phyloP scores from a whole-genome alignment of 2,797 vertebrate genomes.

The Halcyon badia region DNA sequence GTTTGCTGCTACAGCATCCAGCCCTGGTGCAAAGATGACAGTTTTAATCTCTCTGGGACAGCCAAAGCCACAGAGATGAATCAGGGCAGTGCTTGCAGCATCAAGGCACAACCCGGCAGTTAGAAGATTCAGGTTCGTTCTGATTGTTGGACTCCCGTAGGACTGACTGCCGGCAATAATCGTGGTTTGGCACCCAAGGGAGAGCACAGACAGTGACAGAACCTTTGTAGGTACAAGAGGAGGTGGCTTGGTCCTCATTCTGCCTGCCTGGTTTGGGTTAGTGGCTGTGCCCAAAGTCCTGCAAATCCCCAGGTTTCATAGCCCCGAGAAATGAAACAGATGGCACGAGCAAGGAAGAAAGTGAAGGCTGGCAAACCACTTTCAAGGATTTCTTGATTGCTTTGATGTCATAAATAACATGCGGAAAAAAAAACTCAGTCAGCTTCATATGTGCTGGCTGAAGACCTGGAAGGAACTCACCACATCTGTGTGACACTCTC shows the following conservation, averaged over 20 bases:
- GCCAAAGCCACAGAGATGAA: not conserved
- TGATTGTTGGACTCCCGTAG: not conserved
- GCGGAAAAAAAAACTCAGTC: not conserved
- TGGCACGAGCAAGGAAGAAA: not conserved
- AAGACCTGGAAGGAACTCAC: not conserved
- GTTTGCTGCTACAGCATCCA: not conserved
- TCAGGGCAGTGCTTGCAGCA: not conserved
- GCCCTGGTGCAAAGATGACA: not conserved
- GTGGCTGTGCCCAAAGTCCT: not conserved
- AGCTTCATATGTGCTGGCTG: not conserved
- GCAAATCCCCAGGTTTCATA: not conserved
- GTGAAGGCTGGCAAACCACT: not conserved
- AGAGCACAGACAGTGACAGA: not conserved
- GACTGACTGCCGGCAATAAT: not conserved
- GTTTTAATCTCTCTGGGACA: not conserved
- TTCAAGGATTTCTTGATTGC: not conserved
- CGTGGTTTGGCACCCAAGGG: not conserved
- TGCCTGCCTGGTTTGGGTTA: not conserved
- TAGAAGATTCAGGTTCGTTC: not conserved
- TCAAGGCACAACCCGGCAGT: not conserved
- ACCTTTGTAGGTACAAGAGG: not conserved
- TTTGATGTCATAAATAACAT: not conserved
- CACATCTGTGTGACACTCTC: rapidly evolving
- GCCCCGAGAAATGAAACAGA: not conserved
- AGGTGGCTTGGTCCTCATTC: not conserved